phyloP scores from a whole-genome alignment of 1,140 invertebrate species.

The Aplysia californica region DNA sequence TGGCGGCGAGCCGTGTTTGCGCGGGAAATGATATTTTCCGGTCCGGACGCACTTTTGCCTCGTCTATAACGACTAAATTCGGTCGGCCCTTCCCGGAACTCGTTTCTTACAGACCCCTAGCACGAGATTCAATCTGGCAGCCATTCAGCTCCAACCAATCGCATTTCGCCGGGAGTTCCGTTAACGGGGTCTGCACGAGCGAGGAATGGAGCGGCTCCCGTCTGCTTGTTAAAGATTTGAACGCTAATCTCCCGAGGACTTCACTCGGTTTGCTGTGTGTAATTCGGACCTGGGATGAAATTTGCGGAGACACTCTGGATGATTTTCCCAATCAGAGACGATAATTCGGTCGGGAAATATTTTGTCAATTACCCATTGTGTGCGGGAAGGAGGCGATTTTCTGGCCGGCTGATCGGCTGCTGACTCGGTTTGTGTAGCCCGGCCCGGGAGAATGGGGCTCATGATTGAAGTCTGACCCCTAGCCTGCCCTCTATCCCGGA shows the following conservation, averaged over 20 bases:
- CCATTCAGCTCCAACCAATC: slow-evolving; percentile 30
- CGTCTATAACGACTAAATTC: slow-evolving; percentile 16
- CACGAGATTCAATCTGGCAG: slow-evolving; percentile 26
- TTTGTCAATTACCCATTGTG: slow-evolving; percentile 34
- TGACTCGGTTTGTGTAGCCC: slow-evolving; percentile 21
- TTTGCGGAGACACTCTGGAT: slow-evolving; percentile 26
- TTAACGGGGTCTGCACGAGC: slow-evolving; percentile 1
- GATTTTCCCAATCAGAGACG: slow-evolving; percentile 20
- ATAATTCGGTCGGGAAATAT: slow-evolving; percentile 32
- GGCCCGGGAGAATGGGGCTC: slow-evolving; percentile 7
- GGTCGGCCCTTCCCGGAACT: slow-evolving; percentile 8
- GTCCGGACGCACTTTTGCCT: background rate
- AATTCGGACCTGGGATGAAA: slow-evolving; percentile 29
- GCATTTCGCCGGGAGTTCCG: background rate
- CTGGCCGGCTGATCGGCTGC: slow-evolving; percentile 9
- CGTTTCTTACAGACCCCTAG: background rate
- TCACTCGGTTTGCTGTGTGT: slow-evolving; percentile 26
- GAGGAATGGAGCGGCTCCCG: slow-evolving; percentile 7
- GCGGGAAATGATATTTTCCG: slow-evolving; percentile 31
- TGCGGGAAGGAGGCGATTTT: slow-evolving; percentile 18
- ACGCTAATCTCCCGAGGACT: slow-evolving; percentile 25
- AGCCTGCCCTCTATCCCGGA: too few relatives aligned
- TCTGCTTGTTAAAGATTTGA: slow-evolving; percentile 26
- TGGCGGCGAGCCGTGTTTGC: slow-evolving; percentile 23
- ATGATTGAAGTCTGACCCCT: slow-evolving; percentile 24